Evolutionary conservation across 2,797 vertebrate genomes (phyloP).

Genomic region (Otus scops): DNA sequence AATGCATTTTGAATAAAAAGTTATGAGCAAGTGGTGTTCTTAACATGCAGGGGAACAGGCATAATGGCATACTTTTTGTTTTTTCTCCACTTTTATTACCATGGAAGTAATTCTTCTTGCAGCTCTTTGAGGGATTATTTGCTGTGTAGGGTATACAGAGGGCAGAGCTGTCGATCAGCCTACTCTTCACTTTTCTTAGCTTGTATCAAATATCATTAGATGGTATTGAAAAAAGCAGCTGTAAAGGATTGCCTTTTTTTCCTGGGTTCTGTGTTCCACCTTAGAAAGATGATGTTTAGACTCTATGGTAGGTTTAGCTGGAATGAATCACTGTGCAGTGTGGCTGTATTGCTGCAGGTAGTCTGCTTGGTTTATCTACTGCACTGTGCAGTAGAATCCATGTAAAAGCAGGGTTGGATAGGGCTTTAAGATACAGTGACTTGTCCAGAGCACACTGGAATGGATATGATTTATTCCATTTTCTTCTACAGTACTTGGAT

Average conservation of each 20-base stretch:
- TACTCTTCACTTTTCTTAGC: neutral
- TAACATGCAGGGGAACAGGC: neutral
- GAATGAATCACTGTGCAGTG: neutral
- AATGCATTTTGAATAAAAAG: neutral
- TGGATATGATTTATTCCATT: rapidly evolving
- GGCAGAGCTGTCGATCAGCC: neutral
- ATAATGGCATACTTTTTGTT: neutral
- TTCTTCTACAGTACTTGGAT: neutral
- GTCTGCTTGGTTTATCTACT: neutral
- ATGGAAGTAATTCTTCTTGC: neutral
- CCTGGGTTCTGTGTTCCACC: neutral
- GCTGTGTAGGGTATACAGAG: neutral
- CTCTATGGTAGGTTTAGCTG: neutral
- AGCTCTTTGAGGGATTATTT: neutral
- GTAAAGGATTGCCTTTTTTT: neutral
- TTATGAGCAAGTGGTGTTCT: neutral
- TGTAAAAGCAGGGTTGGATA: neutral
- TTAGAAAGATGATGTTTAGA: neutral
- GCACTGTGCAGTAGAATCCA: too few species aligned
- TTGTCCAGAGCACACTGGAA: neutral
- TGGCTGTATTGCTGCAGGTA: neutral
- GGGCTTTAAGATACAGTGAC: neutral
- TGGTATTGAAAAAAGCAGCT: neutral
- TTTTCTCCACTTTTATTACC: neutral
- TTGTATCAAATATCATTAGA: neutral